phyloP scores from a whole-genome alignment of 2,797 vertebrate genomes.

The Macropus fuliginosus region DNA sequence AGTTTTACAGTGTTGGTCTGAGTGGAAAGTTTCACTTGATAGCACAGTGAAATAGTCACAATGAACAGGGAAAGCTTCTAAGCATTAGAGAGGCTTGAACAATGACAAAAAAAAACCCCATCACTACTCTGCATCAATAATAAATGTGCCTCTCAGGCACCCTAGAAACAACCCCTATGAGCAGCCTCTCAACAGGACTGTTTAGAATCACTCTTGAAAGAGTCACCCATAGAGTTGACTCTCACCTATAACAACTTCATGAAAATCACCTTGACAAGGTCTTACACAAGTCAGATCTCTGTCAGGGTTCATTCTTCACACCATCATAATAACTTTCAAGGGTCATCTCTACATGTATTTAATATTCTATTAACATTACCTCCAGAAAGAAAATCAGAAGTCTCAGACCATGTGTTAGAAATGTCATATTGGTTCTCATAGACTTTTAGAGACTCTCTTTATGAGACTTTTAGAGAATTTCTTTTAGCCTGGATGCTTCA shows the following conservation, averaged over 20 bases:
- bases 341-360: background rate
- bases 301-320: background rate
- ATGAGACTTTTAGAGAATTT: background rate
- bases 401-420: background rate
- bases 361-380: background rate
- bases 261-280: background rate
- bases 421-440: background rate
- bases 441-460: background rate
- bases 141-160: background rate
- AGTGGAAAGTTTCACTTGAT: background rate
- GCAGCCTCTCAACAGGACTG: too few species aligned
- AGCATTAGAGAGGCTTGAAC: background rate
- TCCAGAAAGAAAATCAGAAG: background rate
- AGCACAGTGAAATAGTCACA: background rate
- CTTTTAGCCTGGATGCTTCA: background rate
- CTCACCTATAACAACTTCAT: background rate
- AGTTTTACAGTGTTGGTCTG: background rate
- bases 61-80: background rate
- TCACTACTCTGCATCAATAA: background rate
- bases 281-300: background rate
- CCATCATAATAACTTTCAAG: background rate
- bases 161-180: background rate
- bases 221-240: background rate
- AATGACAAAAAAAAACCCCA: background rate
- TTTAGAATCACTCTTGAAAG: background rate